Evolutionary conservation across 2,797 vertebrate genomes (phyloP).

Genomic region (Masticophis lateralis): DNA sequence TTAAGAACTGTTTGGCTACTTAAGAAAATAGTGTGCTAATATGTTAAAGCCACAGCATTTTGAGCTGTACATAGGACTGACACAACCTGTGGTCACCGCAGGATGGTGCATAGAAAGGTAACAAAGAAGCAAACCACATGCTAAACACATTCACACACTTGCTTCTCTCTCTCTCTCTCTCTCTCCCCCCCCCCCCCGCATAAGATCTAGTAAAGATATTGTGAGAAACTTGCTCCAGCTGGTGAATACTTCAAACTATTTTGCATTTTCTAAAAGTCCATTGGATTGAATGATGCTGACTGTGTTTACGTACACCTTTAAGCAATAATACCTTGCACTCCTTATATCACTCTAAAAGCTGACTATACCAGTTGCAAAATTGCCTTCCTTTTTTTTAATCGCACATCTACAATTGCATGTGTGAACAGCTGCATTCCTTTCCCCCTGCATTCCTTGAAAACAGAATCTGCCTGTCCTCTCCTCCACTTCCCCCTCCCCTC

Average conservation of each 20-base stretch:
- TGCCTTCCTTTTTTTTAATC: slow-evolving; percentile 21
- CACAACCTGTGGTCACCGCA: neutral
- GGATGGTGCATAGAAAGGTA: neutral
- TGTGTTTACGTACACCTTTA: slow-evolving; percentile 1
- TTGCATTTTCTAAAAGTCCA: neutral
- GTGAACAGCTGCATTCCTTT: slow-evolving; percentile 34
- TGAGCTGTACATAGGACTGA: neutral
- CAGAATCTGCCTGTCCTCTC: neutral
- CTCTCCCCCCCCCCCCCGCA: too few relatives aligned
- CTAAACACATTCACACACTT: neutral
- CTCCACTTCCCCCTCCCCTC: neutral
- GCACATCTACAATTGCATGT: slow-evolving; percentile 14
- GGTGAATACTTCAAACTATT: neutral
- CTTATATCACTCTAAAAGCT: slow-evolving; percentile 31
- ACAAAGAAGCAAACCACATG: neutral
- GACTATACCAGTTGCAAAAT: neutral
- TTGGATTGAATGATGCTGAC: neutral
- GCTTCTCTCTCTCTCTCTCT: neutral
- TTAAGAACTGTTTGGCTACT: neutral
- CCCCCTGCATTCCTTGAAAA: neutral
- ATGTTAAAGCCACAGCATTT: neutral
- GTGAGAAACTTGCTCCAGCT: slow-evolving; percentile 2
- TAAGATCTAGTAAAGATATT: neutral
- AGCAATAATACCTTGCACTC: neutral
- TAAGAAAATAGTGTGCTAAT: neutral